Conservation (phyloP, 2,888 invertebrate species). For the Scaptomyza tumidula region DNA sequence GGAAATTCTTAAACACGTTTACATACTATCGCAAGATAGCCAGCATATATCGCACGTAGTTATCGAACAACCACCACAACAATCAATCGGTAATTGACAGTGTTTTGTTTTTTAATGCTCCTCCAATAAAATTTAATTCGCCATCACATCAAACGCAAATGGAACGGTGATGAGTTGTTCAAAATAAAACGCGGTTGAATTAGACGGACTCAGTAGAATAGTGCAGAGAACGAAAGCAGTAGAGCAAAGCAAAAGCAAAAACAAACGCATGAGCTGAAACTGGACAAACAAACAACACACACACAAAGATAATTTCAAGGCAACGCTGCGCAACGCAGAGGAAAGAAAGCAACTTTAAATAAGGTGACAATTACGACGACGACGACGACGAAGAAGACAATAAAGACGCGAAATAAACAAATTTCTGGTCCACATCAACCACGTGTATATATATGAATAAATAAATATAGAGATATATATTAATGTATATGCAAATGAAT, state of each 20-base stretch:
- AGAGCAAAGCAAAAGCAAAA: constrained; percentile 23
- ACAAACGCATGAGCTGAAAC: constrained; percentile 50
- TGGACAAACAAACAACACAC: constrained; percentile 34
- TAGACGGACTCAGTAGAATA: constrained; percentile 45
- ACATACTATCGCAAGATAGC: not conserved
- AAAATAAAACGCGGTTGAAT: constrained; percentile 46
- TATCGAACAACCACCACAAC: constrained; percentile 37
- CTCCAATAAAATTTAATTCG: constrained; percentile 54
- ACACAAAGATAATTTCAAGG: constrained; percentile 54
- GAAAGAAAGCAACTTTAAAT: constrained; percentile 44
- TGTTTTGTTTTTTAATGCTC: constrained; percentile 59
- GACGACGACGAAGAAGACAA: constrained; percentile 20
- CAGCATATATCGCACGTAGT: constrained; percentile 5
- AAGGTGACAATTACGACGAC: constrained; percentile 46
- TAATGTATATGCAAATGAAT: constrained; percentile 12
- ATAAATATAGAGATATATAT: constrained; percentile 8
- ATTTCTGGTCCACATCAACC: constrained; percentile 25
- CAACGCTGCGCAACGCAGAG: constrained; percentile 48
- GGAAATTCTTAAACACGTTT: not conserved
- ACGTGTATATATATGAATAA: constrained; percentile 41
- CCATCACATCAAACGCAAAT: constrained; percentile 54
- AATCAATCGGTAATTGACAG: constrained; percentile 42
- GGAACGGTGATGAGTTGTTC: constrained; percentile 56
- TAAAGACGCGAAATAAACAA: constrained; percentile 35
- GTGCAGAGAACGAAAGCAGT: constrained; percentile 25